phyloP scores from a whole-genome alignment of 2,888 invertebrate species.

The Oasisia sp. region DNA sequence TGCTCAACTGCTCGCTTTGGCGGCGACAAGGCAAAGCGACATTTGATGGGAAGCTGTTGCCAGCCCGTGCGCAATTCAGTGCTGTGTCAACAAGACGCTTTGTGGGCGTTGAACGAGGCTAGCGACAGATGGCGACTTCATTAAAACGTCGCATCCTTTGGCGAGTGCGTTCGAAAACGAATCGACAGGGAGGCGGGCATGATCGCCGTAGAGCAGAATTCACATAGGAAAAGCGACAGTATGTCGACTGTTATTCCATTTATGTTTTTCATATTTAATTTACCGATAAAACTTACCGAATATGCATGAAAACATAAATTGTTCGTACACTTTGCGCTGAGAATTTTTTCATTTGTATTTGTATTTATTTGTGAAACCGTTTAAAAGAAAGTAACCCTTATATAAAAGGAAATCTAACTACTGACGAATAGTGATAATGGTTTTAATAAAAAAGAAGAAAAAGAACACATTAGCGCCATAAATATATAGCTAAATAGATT shows the following conservation, averaged over 20 bases:
- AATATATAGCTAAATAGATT: too few species aligned
- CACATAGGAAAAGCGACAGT: not conserved
- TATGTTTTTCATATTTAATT: not conserved
- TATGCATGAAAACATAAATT: not conserved
- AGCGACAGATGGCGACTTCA: conserved; percentile 7
- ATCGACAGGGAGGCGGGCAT: not conserved
- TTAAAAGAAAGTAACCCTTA: too few species aligned
- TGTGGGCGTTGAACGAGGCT: not conserved
- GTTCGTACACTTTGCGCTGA: not conserved
- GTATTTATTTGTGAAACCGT: too few species aligned
- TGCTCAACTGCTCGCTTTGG: conserved; percentile 6
- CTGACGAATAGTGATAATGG: too few species aligned
- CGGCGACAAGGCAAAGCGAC: conserved; percentile 1
- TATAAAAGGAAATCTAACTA: too few species aligned
- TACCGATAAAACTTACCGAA: not conserved
- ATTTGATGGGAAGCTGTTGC: conserved; percentile 17
- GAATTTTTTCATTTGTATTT: too few species aligned
- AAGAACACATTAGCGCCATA: too few species aligned
- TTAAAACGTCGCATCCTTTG: not conserved
- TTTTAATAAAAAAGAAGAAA: too few species aligned
- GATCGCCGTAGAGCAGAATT: not conserved
- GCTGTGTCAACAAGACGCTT: conserved; percentile 6
- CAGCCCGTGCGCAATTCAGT: not conserved
- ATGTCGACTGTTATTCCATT: not conserved
- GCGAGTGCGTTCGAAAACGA: not conserved